These are phyloP conservation scores for Eristalis arbustorum DNA, from an alignment of 2,888 invertebrate genomes.

Conservation along the genomic window DNA sequence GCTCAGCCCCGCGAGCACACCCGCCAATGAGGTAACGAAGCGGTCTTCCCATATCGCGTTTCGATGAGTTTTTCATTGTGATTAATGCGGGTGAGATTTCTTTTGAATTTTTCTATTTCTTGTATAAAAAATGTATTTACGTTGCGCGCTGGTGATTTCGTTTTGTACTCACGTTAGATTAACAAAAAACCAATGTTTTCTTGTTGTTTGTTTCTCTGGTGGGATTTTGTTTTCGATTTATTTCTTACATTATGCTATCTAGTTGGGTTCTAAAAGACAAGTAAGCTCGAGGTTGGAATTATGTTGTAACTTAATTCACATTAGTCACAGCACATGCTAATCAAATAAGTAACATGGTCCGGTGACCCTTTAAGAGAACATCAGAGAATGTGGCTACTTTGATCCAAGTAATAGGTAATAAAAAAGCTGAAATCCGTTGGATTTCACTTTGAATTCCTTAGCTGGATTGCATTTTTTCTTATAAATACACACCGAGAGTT, in stretches of 20 bases:
- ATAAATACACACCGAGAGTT: too few species aligned
- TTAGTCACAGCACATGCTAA: constrained; percentile 7
- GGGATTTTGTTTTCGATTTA: neutral
- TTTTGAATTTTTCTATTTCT: neutral
- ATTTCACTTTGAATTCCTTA: too few species aligned
- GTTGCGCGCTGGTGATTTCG: constrained; percentile 1
- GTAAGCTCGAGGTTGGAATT: neutral
- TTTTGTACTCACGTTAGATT: constrained; percentile 26
- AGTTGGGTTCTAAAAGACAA: neutral
- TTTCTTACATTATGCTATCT: neutral
- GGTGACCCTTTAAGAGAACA: too few species aligned
- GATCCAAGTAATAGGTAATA: too few species aligned
- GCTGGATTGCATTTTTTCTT: too few species aligned
- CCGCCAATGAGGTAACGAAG: constrained; percentile 76
- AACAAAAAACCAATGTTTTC: neutral
- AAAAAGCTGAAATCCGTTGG: too few species aligned
- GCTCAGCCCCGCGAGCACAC: constrained; percentile 76
- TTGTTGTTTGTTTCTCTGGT: neutral
- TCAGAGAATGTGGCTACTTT: too few species aligned
- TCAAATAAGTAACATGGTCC: neutral
- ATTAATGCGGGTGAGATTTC: neutral
- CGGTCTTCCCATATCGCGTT: constrained; percentile 75
- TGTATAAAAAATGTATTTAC: neutral
- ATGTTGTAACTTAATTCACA: neutral
- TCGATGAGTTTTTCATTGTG: constrained; percentile 75